These are phyloP conservation scores for Harpagoxenus sublaevis DNA, from an alignment of 2,888 invertebrate genomes.

Conservation along the genomic window DNA sequence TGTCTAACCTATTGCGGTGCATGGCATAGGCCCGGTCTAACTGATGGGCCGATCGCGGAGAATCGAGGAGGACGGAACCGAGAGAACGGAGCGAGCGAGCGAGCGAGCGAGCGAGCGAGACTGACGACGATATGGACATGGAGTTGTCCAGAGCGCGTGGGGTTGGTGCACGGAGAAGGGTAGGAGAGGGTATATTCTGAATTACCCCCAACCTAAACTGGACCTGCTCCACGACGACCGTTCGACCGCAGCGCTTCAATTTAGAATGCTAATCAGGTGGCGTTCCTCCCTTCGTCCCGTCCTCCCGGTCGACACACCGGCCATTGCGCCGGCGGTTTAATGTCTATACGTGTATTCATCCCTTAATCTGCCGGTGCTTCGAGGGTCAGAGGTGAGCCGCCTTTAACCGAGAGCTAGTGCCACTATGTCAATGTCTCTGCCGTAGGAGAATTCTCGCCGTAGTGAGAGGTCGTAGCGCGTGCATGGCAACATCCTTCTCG, in stretches of 20 bases:
- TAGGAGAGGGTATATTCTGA: slow-evolving; percentile 75
- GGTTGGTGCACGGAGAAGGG: slow-evolving; percentile 53
- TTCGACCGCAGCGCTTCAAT: slow-evolving; percentile 85
- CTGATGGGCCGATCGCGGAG: slow-evolving; percentile 70
- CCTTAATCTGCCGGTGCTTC: slow-evolving; percentile 75
- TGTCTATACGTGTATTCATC: slow-evolving; percentile 82
- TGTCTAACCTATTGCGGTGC: slow-evolving; percentile 82
- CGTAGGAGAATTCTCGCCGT: slow-evolving; percentile 62
- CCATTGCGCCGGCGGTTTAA: slow-evolving; percentile 78
- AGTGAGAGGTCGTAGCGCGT: slow-evolving; percentile 53
- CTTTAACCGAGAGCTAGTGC: slow-evolving; percentile 66
- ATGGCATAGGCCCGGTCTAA: slow-evolving; percentile 71
- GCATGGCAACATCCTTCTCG: slow-evolving; percentile 59
- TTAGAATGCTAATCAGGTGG: slow-evolving; percentile 85
- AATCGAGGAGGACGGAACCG: slow-evolving; percentile 40
- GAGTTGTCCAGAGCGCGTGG: slow-evolving; percentile 53
- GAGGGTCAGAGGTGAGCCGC: slow-evolving; percentile 51
- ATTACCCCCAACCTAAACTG: slow-evolving; percentile 81
- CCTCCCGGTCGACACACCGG: slow-evolving; percentile 36
- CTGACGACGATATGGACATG: slow-evolving; percentile 46
- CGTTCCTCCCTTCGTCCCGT: slow-evolving; percentile 55
- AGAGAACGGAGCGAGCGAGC: slow-evolving; percentile 48
- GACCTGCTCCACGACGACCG: slow-evolving; percentile 78
- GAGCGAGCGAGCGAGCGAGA: slow-evolving; percentile 44
- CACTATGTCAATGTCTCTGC: slow-evolving; percentile 74